Evolutionary conservation across 2,113 vertebrate species (phyloP).

Genomic region (Myotis lucifugus): DNA sequence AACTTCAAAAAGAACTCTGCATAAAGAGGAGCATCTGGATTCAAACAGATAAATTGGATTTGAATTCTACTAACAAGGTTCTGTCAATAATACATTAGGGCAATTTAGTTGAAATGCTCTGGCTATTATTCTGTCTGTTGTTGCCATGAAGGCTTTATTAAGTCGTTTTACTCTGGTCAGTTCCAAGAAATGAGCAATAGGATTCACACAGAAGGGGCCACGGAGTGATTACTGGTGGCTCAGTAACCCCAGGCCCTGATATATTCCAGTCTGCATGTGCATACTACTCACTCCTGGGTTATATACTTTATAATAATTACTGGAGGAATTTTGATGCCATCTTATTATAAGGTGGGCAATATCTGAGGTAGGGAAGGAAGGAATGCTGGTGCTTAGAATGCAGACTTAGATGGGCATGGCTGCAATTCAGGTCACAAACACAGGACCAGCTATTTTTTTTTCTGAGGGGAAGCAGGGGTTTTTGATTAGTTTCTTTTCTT

Average conservation of each 20-base stretch:
- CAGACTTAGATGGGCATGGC: not conserved
- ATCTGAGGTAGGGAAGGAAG: not conserved
- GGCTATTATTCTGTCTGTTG: slow-evolving; percentile 3
- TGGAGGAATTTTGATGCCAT: not conserved
- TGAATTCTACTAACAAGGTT: slow-evolving; percentile 23
- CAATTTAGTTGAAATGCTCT: not conserved
- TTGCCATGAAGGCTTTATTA: not conserved
- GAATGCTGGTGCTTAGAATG: not conserved
- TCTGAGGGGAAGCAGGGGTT: not conserved
- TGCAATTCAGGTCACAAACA: not conserved
- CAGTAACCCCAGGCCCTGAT: not conserved
- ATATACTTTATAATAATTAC: not conserved
- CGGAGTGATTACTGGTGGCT: not conserved
- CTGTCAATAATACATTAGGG: not conserved
- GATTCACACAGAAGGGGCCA: not conserved
- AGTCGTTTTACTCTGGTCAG: not conserved
- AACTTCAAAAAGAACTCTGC: slow-evolving; percentile 1
- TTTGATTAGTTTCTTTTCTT: slow-evolving; percentile 57
- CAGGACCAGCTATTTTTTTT: not conserved
- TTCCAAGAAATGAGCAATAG: not conserved
- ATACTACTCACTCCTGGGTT: not conserved
- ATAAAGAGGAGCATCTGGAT: not conserved
- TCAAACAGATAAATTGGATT: slow-evolving; percentile 13
- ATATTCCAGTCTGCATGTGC: not conserved
- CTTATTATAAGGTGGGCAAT: not conserved